Percentiles rank a stretch among this genome's conserved stretches.
Evolutionary conservation across 2,888 invertebrate species (phyloP).

Genomic region (Thymelicus sylvestris): DNA sequence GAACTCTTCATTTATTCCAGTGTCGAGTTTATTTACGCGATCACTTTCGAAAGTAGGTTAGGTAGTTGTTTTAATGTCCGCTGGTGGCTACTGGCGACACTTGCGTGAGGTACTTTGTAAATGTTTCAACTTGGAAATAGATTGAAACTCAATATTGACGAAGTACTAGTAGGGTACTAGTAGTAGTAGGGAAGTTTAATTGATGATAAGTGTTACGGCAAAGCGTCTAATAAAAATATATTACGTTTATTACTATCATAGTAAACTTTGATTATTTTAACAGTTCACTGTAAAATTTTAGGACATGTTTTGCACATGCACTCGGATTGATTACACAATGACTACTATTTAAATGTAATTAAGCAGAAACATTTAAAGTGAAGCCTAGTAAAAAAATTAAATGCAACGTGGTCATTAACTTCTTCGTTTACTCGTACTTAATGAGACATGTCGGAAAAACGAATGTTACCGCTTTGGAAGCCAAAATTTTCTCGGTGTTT

Average conservation of each 20-base stretch:
- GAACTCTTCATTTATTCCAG: slow-evolving; percentile 18
- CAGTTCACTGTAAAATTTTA: too few species aligned
- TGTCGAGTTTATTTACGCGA: slow-evolving; percentile 22
- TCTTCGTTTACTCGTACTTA: neutral
- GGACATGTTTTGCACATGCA: too few species aligned
- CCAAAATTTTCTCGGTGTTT: slow-evolving; percentile 20
- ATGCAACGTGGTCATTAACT: neutral
- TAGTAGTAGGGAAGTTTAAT: too few species aligned
- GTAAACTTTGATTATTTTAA: too few species aligned
- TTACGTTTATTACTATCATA: too few species aligned
- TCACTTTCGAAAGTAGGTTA: slow-evolving; percentile 13
- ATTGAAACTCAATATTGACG: too few species aligned
- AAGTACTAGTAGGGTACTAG: too few species aligned
- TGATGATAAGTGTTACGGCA: too few species aligned
- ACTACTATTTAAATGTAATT: too few species aligned
- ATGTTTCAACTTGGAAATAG: too few species aligned
- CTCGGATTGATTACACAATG: too few species aligned
- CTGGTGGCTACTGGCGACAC: neutral
- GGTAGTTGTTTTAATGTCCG: neutral
- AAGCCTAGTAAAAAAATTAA: neutral
- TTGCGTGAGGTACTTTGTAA: neutral
- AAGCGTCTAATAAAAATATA: too few species aligned
- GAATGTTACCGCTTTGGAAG: slow-evolving; percentile 11
- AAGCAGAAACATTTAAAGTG: neutral
- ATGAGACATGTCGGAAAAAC: slow-evolving; percentile 2